Evolutionary conservation across 2,797 vertebrate species (phyloP), one percentile per base, ranked within the genome.

Genomic region (Acridotheres tristis): DNA sequence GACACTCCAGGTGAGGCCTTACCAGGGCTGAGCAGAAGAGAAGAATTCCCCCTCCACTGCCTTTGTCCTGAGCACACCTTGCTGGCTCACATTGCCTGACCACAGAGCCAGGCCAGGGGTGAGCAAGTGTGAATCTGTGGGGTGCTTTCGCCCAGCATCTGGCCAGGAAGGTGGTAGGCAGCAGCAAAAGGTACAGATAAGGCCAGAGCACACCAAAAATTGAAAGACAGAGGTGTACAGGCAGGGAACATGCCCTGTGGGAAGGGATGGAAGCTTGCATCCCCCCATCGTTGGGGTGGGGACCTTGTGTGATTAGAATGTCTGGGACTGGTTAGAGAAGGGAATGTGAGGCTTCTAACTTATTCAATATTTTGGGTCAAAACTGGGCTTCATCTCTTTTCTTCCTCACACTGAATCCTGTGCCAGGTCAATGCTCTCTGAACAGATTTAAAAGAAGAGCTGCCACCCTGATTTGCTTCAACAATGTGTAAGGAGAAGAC

Each of bases 251-350:
- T 25, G 40, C 16, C 58, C 13, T 10, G 3, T 9, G 3, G 15
- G 34, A 63, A 29, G 13, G 19, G 7, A 13, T 7, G 6, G 8
- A 6, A 32, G 45, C 8, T 16, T 51, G 18, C 42, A 71, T n/a
- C 7, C 5, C 16, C 13, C 21, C 6, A 1, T 9, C 1, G 0
- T 21, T 17, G 23, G 8, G 8, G 3, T 2, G 10, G 3, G 7
- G 5, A 29, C 3, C 2, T 17, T 27, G 43, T 20, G n/a, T 25
- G 18, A 5, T 34, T 16, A 7, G 23, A 15, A 53, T 17, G 6
- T 30, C 15, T 30, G 22, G 10, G 26, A 14, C 6, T 3, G 10
- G 2, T 2, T 11, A 10, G 27, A 48, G 32, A 51, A 38, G 7
- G 14, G 6, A 18, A 1, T 15, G 25, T 29, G n/a, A 29, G 9